Percentiles rank a stretch among this genome's conserved stretches.
phyloP scores from a whole-genome alignment of 2,113 vertebrate species.

The Anseranas semipalmata region DNA sequence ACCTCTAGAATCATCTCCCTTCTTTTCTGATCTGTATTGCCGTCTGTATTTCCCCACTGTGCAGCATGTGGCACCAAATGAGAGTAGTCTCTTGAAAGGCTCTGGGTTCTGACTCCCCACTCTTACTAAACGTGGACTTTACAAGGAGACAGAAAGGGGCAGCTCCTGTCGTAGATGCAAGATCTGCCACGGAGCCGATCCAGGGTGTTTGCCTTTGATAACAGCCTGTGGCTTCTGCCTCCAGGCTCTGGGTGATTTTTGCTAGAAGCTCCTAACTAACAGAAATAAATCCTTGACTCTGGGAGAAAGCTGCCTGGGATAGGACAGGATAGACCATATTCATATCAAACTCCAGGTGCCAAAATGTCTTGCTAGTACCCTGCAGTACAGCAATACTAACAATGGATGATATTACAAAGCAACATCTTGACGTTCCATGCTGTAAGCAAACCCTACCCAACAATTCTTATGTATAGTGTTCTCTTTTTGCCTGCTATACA shows the following conservation, averaged over 20 bases:
- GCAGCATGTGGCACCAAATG: neutral
- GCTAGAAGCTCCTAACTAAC: neutral
- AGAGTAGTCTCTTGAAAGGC: rapidly evolving
- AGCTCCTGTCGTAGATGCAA: neutral
- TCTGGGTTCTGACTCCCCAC: neutral
- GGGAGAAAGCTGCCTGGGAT: neutral
- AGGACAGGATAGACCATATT: neutral
- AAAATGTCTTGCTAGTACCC: neutral
- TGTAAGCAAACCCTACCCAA: conserved; percentile 1
- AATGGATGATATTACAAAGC: neutral
- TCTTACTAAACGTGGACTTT: rapidly evolving
- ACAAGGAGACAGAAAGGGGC: neutral
- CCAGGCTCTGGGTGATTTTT: neutral
- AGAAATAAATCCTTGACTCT: neutral
- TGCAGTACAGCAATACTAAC: neutral
- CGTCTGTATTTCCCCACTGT: neutral
- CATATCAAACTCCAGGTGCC: neutral
- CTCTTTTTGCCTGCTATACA: conserved; percentile 12
- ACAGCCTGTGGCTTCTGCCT: neutral
- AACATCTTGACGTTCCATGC: neutral
- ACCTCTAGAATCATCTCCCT: neutral
- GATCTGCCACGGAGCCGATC: neutral
- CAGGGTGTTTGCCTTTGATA: neutral
- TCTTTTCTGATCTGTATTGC: neutral
- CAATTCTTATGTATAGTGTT: neutral